Conservation (phyloP, 2,888 invertebrate species). For the Drosophila siamana region DNA sequence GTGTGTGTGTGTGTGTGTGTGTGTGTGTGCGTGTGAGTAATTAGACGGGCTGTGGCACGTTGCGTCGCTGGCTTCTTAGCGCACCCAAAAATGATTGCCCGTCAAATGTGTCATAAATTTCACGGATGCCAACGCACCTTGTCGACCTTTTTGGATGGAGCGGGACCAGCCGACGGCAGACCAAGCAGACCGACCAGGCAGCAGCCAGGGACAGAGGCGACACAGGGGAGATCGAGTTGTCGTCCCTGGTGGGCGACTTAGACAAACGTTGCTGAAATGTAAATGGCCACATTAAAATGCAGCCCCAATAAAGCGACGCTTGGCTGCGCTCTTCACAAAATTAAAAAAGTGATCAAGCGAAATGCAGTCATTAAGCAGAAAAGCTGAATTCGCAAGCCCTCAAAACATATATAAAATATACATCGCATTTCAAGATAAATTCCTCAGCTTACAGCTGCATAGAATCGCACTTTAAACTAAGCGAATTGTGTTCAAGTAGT, state of each 20-base stretch:
- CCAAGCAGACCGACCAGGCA: neutral
- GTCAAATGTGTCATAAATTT: constrained; percentile 47
- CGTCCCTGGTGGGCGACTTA: constrained; percentile 24
- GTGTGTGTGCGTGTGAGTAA: constrained; percentile 40
- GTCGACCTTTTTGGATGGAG: constrained; percentile 43
- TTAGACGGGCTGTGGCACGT: constrained; percentile 43
- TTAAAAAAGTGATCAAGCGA: too few relatives aligned
- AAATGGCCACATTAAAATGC: constrained; percentile 34
- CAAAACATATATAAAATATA: too few relatives aligned
- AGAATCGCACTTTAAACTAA: too few relatives aligned
- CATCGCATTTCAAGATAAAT: too few relatives aligned
- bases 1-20: neutral
- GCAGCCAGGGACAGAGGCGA: neutral
- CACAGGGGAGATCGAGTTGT: neutral
- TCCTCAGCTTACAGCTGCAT: too few relatives aligned
- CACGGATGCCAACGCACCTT: constrained; percentile 28
- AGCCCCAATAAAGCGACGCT: constrained; percentile 2
- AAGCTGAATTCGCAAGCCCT: too few relatives aligned
- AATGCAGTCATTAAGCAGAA: too few relatives aligned
- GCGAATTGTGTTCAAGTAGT: too few relatives aligned
- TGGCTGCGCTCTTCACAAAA: constrained; percentile 2
- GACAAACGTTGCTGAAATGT: constrained; percentile 41
- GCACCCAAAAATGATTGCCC: constrained; percentile 48
- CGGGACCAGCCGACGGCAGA: neutral
- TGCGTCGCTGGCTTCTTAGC: constrained; percentile 32